Conservation (phyloP, 2,113 vertebrate genomes). For the Noctilio leporinus region DNA sequence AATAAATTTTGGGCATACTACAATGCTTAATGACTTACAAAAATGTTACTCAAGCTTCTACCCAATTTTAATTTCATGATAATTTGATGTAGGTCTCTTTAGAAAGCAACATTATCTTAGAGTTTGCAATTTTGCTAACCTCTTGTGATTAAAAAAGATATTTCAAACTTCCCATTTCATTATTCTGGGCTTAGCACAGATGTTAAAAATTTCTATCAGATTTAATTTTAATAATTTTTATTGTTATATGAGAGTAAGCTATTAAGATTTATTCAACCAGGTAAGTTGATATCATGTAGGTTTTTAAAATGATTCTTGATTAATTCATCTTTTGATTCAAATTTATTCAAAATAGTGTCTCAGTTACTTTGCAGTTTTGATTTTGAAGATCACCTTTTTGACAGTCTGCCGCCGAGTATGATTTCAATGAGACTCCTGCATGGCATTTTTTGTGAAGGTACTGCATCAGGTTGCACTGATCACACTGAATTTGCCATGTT, state of each 20-base stretch:
- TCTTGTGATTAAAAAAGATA: slow-evolving; percentile 7
- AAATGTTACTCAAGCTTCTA: not conserved
- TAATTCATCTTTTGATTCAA: slow-evolving; percentile 8
- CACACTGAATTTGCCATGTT: slow-evolving; percentile 24
- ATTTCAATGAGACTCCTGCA: slow-evolving; percentile 13
- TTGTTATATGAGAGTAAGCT: not conserved
- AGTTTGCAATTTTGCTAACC: slow-evolving; percentile 33
- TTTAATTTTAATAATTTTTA: slow-evolving; percentile 40
- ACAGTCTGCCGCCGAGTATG: not conserved
- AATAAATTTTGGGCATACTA: not conserved
- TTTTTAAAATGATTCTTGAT: slow-evolving; percentile 27
- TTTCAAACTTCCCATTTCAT: slow-evolving; percentile 2
- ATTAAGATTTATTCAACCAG: not conserved
- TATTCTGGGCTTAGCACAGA: not conserved
- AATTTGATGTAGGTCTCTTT: slow-evolving; percentile 3
- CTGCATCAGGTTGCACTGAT: not conserved
- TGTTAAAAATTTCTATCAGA: slow-evolving; percentile 1
- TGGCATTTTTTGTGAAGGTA: not conserved
- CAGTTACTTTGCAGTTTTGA: not conserved
- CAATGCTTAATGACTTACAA: not conserved
- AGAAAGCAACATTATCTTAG: not conserved
- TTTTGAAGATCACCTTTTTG: not conserved
- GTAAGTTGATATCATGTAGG: not conserved
- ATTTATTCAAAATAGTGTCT: slow-evolving; percentile 24
- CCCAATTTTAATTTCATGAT: slow-evolving; percentile 25